Conservation (phyloP, 2,797 vertebrate genomes). For the Urophycis tenuis region DNA sequence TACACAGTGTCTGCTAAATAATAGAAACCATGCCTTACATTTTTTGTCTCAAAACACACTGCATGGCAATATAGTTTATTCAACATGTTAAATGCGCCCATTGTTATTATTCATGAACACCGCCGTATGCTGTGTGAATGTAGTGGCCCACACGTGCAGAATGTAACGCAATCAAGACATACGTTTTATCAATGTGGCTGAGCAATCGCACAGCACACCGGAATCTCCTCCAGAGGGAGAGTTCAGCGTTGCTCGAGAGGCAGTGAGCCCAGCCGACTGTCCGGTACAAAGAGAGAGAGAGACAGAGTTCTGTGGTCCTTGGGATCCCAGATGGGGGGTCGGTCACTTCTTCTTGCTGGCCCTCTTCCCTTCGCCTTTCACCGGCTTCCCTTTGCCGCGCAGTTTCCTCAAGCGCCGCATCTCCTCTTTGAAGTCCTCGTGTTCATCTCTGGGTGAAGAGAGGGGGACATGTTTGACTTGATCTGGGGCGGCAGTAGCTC, state of each 20-base stretch:
- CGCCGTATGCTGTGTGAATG: not conserved
- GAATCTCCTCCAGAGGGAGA: not conserved
- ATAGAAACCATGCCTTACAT: not conserved
- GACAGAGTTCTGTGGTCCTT: constrained; percentile 4
- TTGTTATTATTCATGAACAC: not conserved
- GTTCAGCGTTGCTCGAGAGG: not conserved
- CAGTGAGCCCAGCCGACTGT: not conserved
- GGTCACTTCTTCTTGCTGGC: constrained; percentile 82
- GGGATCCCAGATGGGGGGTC: not conserved
- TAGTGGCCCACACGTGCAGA: not conserved
- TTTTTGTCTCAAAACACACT: not conserved
- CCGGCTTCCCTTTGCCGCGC: constrained; percentile 86
- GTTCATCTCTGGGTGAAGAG: constrained; percentile 80
- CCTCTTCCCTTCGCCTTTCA: constrained; percentile 93
- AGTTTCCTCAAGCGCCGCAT: constrained; percentile 84
- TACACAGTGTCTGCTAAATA: not conserved
- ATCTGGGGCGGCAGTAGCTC: too few relatives aligned
- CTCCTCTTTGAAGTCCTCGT: constrained; percentile 93
- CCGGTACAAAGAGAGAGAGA: not conserved
- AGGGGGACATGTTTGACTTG: not conserved
- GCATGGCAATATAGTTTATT: not conserved
- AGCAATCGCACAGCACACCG: too few relatives aligned
- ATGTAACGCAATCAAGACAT: not conserved
- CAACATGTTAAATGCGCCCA: not conserved
- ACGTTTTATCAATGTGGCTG: not conserved